A percentile compares a stretch with the other conserved stretches of the same genome.
Conservation (phyloP, 2,113 vertebrate species). For the Strigops habroptila region DNA sequence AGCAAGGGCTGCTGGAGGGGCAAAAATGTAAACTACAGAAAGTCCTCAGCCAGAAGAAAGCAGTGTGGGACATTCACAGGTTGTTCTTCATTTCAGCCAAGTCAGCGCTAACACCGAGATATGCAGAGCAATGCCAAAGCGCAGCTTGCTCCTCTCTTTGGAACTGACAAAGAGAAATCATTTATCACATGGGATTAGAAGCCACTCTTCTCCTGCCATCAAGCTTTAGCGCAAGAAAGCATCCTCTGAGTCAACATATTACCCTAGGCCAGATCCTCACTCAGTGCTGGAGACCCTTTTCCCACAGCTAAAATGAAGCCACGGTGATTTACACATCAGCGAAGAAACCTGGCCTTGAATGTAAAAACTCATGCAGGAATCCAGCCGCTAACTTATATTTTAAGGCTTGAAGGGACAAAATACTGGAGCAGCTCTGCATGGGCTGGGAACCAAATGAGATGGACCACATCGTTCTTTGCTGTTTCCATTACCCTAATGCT, state of each 20-base stretch:
- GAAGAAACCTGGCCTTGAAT: background rate
- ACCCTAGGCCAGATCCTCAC: background rate
- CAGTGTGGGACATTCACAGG: background rate
- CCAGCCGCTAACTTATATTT: slow-evolving; percentile 2
- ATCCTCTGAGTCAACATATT: background rate
- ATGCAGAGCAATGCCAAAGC: background rate
- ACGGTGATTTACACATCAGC: background rate
- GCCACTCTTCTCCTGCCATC: background rate
- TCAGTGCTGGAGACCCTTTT: background rate
- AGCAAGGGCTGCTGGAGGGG: background rate
- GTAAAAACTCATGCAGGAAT: background rate
- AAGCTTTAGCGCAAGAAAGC: background rate
- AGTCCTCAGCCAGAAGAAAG: background rate
- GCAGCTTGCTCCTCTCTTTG: background rate
- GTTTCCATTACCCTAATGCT: background rate
- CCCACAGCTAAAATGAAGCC: background rate
- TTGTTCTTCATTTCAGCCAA: background rate
- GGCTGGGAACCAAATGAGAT: background rate
- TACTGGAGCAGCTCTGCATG: background rate
- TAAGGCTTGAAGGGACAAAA: background rate
- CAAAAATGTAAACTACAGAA: background rate
- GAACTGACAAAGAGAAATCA: background rate
- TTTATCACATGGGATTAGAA: background rate
- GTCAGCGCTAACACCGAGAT: background rate
- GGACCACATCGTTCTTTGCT: background rate